Conservation (phyloP, 2,797 vertebrate genomes). For the Poecile montanus region DNA sequence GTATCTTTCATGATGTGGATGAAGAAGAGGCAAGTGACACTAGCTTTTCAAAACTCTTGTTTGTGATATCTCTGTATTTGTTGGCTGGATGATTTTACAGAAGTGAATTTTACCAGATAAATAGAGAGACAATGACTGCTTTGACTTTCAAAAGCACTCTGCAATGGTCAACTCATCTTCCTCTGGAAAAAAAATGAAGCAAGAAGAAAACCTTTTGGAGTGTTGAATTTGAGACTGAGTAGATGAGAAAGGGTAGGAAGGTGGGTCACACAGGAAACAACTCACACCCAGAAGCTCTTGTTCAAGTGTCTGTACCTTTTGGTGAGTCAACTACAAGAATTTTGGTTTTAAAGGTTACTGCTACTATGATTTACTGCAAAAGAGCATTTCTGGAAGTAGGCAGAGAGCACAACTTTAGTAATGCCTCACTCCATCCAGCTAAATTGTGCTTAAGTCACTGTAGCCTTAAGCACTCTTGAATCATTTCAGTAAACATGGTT, state of each 20-base stretch:
- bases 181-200: not conserved
- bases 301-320: not conserved
- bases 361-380: not conserved
- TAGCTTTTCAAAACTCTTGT: not conserved
- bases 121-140: not conserved
- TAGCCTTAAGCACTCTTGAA: slow-evolving; percentile 14
- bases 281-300: not conserved
- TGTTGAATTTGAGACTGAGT: not conserved
- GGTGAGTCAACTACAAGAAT: not conserved
- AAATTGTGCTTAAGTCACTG: not conserved
- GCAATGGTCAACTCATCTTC: not conserved
- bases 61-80: not conserved
- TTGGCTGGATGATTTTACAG: not conserved
- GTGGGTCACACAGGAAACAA: not conserved
- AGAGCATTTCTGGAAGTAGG: not conserved
- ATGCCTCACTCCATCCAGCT: not conserved
- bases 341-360: not conserved
- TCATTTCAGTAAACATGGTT: not conserved
- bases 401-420: not conserved
- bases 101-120: not conserved
- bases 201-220: not conserved
- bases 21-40: not conserved
- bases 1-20: not conserved
- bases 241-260: not conserved
- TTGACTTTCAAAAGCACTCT: not conserved